Conservation (phyloP, 2,113 vertebrate genomes). For the Axis porcinus region DNA sequence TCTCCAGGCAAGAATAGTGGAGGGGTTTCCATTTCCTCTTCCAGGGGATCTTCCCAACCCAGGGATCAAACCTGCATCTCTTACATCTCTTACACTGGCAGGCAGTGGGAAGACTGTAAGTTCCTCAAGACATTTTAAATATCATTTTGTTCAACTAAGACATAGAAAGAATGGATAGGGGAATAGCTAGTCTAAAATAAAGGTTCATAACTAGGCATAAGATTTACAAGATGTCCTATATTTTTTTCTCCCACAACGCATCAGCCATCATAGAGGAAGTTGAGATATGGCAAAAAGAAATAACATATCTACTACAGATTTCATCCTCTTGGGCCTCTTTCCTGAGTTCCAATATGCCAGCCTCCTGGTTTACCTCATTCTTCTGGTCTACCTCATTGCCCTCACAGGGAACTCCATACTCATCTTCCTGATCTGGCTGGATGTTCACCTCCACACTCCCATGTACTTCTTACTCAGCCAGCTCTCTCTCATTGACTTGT, state of each 20-base stretch:
- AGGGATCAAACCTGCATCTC: neutral
- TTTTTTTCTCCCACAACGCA: neutral
- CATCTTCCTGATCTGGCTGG: neutral
- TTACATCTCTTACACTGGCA: neutral
- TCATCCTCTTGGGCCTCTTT: conserved; percentile 21
- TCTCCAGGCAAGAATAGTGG: neutral
- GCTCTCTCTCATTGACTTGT: conserved; percentile 6
- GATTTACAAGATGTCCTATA: neutral
- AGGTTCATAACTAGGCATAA: neutral
- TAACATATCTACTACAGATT: neutral
- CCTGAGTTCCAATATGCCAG: neutral
- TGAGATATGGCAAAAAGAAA: neutral
- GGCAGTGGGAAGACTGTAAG: neutral
- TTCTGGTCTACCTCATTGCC: neutral
- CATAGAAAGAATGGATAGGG: neutral
- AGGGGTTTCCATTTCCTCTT: neutral
- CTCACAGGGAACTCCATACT: neutral
- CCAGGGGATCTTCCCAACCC: neutral
- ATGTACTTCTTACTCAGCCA: conserved; percentile 48
- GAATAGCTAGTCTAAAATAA: neutral
- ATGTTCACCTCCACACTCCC: neutral
- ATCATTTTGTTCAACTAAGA: neutral
- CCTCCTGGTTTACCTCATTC: neutral
- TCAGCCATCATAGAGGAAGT: neutral
- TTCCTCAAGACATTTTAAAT: neutral